Evolutionary conservation across 2,113 vertebrate genomes (phyloP), one percentile per base, ranked within the genome.

Genomic region (Muscicapa adusta): DNA sequence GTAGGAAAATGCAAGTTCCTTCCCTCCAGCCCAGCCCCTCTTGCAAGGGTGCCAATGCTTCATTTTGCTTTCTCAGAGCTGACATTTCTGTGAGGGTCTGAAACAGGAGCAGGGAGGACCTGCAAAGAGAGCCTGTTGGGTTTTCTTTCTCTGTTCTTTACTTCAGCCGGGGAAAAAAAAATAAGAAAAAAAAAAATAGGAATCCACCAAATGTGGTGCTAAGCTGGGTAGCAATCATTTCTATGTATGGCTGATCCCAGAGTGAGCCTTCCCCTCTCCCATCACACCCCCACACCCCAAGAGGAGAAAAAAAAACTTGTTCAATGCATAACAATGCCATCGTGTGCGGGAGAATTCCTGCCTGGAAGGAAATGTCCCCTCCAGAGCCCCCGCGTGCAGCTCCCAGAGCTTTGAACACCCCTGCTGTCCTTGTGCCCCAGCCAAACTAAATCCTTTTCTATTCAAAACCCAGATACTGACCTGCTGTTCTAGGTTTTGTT

Each of bases 391-490:
- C 0, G 5, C 5, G 0, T 75, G 92, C 12, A 0, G 67, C 76
- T 74, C 26, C 9, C 75, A 79, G 95, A 0, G 2, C 89, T 94
- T 68, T 86, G 93, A 96, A 77, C 8, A 0, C 72, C 85, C 91
- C 92, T 38, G 71, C 91, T 93, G 79, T 85, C 94, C 89, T 89
- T 85, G 80, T 88, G 82, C 87, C 10, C 5, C 62, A 91, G 92
- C 91, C 96, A 96, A 96, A 87, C 89, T 85, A 94, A 96, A 96
- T 24, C 92, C 89, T 82, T 94, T 91, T 85, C 95, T 87, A 77
- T 88, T 96, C 89, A 94, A 62, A 95, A 66, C 36, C 47, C 90
- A 89, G 92, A 91, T 86, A 88, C 61, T 88, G 68, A 50, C 78
- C 82, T 2, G 9, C 68, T 92, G 86, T 70, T 94, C 43, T 88